A percentile compares a stretch with the other conserved stretches of the same genome.
Evolutionary conservation across 1,140 invertebrate species (phyloP).

Genomic region (Tetramorium parvispinum): DNA sequence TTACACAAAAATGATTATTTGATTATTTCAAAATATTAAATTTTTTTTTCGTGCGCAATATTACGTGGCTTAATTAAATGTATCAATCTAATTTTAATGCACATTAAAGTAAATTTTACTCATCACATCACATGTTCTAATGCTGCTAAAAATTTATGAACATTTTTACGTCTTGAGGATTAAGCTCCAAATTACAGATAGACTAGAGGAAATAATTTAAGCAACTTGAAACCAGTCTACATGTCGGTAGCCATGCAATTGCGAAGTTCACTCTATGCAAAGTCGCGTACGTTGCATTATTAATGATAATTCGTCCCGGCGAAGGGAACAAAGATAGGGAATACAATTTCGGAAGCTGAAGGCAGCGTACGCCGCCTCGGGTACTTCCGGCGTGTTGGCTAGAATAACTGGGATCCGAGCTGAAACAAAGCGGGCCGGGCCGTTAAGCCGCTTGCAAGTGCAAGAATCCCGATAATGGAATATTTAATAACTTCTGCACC

Average conservation of each 20-base stretch:
- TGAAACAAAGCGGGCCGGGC: conserved; percentile 21
- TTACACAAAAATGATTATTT: not conserved
- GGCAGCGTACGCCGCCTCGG: not conserved
- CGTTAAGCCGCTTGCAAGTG: conserved; percentile 33
- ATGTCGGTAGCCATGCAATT: not conserved
- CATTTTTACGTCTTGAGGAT: not conserved
- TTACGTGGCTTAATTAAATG: not conserved
- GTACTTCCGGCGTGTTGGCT: conserved; percentile 4
- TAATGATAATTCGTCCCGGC: conserved; percentile 5
- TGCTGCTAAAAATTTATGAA: not conserved
- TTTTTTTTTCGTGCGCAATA: not conserved
- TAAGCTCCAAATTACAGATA: not conserved
- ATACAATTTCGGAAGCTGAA: conserved; percentile 29
- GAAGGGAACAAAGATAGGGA: conserved; percentile 6
- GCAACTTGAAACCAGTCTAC: not conserved
- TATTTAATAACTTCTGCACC: conserved; percentile 53
- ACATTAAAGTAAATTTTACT: not conserved
- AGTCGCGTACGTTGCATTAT: conserved; percentile 18
- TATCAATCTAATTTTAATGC: not conserved
- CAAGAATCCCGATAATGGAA: conserved; percentile 51
- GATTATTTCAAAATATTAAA: not conserved
- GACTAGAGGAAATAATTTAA: not conserved
- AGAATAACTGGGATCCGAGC: not conserved
- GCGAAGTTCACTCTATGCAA: not conserved
- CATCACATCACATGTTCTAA: not conserved